Conservation (phyloP, 2,797 vertebrate genomes). For the Sciurus vulgaris region DNA sequence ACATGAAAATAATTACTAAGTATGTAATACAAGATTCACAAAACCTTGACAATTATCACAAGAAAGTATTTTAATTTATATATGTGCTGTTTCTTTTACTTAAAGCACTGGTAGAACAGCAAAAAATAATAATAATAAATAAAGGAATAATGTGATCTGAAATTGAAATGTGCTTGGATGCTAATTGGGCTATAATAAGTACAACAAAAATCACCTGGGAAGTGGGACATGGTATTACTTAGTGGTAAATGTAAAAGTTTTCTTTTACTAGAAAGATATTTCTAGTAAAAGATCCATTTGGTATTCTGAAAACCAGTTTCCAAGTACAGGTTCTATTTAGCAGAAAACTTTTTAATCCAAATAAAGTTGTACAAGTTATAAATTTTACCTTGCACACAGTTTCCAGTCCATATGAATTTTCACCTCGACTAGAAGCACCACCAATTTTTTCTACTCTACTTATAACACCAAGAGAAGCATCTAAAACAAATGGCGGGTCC, state of each 20-base stretch:
- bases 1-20: background rate
- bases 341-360: slow-evolving; percentile 50
- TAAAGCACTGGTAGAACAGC: background rate
- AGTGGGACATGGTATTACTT: background rate
- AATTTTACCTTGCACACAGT: slow-evolving; percentile 95
- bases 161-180: background rate
- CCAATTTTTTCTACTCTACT: slow-evolving; percentile 98
- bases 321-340: slow-evolving; percentile 18
- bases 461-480: slow-evolving; percentile 96
- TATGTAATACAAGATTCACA: slow-evolving; percentile 43
- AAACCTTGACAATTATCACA: slow-evolving; percentile 13
- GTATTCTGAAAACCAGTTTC: slow-evolving; percentile 22
- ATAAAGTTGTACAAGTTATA: background rate
- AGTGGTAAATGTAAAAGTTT: slow-evolving; percentile 19
- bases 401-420: slow-evolving; percentile 95
- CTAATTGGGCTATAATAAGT: background rate
- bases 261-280: background rate
- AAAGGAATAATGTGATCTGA: background rate
- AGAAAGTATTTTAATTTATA: background rate
- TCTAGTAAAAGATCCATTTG: background rate
- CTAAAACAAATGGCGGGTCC: slow-evolving; percentile 96
- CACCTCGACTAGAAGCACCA: slow-evolving; percentile 92
- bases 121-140: background rate
- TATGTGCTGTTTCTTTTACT: background rate
- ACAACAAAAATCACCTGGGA: background rate